Conservation (phyloP, 2,888 invertebrate genomes). For the Pyrocoelia pectoralis region DNA sequence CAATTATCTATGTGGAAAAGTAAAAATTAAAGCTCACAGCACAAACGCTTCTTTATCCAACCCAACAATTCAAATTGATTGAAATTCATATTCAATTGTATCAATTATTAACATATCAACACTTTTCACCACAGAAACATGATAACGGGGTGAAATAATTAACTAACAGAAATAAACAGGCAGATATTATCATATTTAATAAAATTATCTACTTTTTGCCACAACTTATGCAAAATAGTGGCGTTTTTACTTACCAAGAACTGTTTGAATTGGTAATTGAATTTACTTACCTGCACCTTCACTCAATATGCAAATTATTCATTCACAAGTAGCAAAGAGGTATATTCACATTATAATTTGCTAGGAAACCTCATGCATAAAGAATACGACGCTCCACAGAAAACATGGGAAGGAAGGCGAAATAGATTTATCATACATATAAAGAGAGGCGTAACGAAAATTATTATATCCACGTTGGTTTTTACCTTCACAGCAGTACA, state of each 20-base stretch:
- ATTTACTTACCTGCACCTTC: slow-evolving; percentile 39
- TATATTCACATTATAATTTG: slow-evolving; percentile 35
- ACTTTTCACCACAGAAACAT: slow-evolving; percentile 6
- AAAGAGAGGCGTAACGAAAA: not conserved
- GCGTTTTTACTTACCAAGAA: slow-evolving; percentile 32
- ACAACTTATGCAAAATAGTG: slow-evolving; percentile 27
- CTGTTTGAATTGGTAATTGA: slow-evolving; percentile 41
- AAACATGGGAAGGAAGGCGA: slow-evolving; percentile 12
- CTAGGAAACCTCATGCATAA: slow-evolving; percentile 32
- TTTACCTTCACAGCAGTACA: not conserved
- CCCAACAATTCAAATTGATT: slow-evolving; percentile 18
- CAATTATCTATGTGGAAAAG: not conserved
- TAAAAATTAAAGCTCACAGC: not conserved
- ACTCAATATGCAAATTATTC: slow-evolving; percentile 41
- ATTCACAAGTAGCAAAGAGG: slow-evolving; percentile 34
- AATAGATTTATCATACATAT: slow-evolving; percentile 2
- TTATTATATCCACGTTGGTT: slow-evolving; percentile 3
- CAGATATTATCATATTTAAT: not conserved
- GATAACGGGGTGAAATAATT: slow-evolving; percentile 11
- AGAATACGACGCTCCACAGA: slow-evolving; percentile 18
- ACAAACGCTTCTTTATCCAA: slow-evolving; percentile 20
- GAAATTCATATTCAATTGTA: slow-evolving; percentile 18
- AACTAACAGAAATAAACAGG: not conserved
- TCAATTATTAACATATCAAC: slow-evolving; percentile 23
- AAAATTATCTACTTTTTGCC: slow-evolving; percentile 9